Evolutionary conservation across 2,797 vertebrate genomes (phyloP), one percentile per base, ranked within the genome.

Genomic region (Sarcophilus harrisii): DNA sequence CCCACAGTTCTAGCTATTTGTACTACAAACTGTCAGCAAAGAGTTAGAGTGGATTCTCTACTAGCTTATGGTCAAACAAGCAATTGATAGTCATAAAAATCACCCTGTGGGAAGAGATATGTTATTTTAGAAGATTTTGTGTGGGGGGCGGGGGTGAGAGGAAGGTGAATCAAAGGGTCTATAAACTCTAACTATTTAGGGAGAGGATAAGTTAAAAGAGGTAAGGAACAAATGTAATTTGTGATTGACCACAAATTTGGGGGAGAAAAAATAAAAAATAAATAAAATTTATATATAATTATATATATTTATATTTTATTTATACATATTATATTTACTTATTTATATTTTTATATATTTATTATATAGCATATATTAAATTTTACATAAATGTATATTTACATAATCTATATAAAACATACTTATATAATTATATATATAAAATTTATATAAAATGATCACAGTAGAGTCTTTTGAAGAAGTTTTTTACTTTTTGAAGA

Each of bases 251-350:
- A 92, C 57, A 93, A 91, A 92, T 13, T 89, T 38, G 9, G 18
- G 18, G n/a, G 5, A 81, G 94, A 94, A 97, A 45, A 58, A 92
- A 58, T 30, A 93, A 57, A 92, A 95, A 32, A 54, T 54, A 5
- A 52, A 54, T 8, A 54, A 54, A 6, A 54, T 54, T 4, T 54
- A 54, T 54, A 54, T 54, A 54, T 5, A 54, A 54, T 54, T 54
- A 54, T 54, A 54, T 54, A 54, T 54, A 54, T 54, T 5, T 54
- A 54, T 54, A 54, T 54, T 54, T 54, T 54, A 54, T 54, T 54
- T 54, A 54, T 54, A 54, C 9, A 9, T 54, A 49, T 2, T 49
- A 49, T 49, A 49, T 49, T 49, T 49, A 49, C 5, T 52, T 54
- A 54, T 54, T 54, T 54, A 5, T 54, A 5, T 54, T 54, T 49